Conservation (phyloP, 2,888 invertebrate species). For the Eulithis prunata region DNA sequence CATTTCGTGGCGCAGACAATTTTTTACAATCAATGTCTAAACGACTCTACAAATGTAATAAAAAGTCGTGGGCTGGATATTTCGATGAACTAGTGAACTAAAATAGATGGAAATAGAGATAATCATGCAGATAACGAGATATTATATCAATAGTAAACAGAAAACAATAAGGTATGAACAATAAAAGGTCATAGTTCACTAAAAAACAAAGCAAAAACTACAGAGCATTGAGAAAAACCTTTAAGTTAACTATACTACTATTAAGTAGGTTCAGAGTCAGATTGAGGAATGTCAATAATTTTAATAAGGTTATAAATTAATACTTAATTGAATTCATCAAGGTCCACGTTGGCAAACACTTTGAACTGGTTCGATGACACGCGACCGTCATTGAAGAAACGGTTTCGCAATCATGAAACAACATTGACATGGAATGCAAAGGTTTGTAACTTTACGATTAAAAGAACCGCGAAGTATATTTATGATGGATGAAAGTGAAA, state of each 20-base stretch:
- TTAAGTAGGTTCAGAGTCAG: too few species aligned
- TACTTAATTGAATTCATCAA: slow-evolving; percentile 30
- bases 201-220: too few species aligned
- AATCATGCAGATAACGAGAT: too few species aligned
- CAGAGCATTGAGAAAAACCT: too few species aligned
- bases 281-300: slow-evolving; percentile 32
- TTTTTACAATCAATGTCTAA: slow-evolving; percentile 20
- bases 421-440: slow-evolving; percentile 19
- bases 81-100: too few species aligned
- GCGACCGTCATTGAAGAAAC: slow-evolving; percentile 18
- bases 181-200: too few species aligned
- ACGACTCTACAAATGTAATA: background rate
- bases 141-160: too few species aligned
- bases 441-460: background rate
- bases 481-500: slow-evolving; percentile 8
- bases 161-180: too few species aligned
- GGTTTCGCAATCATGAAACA: slow-evolving; percentile 22
- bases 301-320: slow-evolving; percentile 33
- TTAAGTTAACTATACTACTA: too few species aligned
- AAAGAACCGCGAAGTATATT: background rate
- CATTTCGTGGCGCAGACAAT: slow-evolving; percentile 25
- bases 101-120: too few species aligned
- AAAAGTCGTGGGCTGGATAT: too few species aligned
- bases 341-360: slow-evolving; percentile 26
- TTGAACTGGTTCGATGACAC: slow-evolving; percentile 24